A percentile compares a stretch with the other conserved stretches of the same genome.
Evolutionary conservation across 1,140 invertebrate species (phyloP).

Genomic region (Platyscapa corneri): DNA sequence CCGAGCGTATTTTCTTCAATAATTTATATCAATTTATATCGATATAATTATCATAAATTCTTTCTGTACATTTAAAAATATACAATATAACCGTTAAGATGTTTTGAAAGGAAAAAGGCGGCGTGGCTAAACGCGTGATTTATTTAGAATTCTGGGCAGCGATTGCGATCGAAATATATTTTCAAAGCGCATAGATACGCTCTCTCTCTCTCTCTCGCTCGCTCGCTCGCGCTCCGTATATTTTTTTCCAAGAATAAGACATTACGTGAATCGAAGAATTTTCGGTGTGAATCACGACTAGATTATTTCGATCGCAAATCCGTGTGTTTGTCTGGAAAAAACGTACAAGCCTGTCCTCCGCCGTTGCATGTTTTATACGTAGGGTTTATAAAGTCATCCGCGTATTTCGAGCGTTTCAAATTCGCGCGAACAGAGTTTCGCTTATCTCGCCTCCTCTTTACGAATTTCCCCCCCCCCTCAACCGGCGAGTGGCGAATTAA

Average conservation of each 20-base stretch:
- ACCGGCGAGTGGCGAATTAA: too few relatives aligned
- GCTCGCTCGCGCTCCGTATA: not conserved
- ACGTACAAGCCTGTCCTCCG: not conserved
- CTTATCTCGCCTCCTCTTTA: too few relatives aligned
- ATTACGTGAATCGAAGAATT: constrained; percentile 33
- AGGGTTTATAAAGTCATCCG: not conserved
- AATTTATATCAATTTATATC: too few relatives aligned
- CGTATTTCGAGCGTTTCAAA: too few relatives aligned
- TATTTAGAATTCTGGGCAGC: constrained; percentile 55
- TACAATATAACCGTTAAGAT: not conserved
- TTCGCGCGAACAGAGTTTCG: not conserved
- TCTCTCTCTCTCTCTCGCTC: not conserved
- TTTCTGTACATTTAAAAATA: not conserved
- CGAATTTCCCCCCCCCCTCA: too few relatives aligned
- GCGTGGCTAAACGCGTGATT: constrained; percentile 32
- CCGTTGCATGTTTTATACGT: not conserved
- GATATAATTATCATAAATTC: too few relatives aligned
- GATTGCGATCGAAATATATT: constrained; percentile 9
- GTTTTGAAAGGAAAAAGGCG: not conserved
- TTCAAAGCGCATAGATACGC: constrained; percentile 23
- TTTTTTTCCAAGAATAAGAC: constrained; percentile 41
- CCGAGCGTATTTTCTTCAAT: too few relatives aligned
- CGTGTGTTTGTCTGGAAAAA: constrained; percentile 21
- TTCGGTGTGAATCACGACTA: constrained; percentile 30
- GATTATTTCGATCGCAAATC: constrained; percentile 35